A percentile compares a stretch with the other conserved stretches of the same genome.
phyloP scores from a whole-genome alignment of 2,888 invertebrate species.

The Trachelus tabidus region DNA sequence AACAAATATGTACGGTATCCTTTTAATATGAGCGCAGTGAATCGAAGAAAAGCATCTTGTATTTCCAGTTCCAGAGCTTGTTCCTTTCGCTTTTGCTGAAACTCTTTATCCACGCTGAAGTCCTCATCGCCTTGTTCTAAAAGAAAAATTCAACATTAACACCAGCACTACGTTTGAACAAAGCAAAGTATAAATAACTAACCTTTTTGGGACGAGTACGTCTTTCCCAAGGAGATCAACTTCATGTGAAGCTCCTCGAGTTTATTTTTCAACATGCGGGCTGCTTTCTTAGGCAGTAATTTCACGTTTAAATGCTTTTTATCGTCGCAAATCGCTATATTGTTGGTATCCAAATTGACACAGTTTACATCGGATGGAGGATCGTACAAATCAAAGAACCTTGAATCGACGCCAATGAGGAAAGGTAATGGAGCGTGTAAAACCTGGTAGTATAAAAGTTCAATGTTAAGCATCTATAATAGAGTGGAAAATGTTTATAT shows the following conservation, averaged over 20 bases:
- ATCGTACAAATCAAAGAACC: conserved; percentile 97
- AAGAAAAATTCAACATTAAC: conserved; percentile 5
- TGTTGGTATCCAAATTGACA: conserved; percentile 97
- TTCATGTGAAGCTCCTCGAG: conserved; percentile 80
- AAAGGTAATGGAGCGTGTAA: conserved; percentile 97
- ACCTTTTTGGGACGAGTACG: conserved; percentile 53
- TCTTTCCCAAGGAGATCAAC: conserved; percentile 56
- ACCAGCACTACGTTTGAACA: not conserved
- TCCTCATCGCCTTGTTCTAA: conserved; percentile 55
- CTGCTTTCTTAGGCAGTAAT: conserved; percentile 87
- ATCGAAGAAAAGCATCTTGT: conserved; percentile 96
- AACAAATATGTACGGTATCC: conserved; percentile 89
- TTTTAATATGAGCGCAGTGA: conserved; percentile 92
- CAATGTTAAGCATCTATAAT: not conserved
- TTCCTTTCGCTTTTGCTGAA: conserved; percentile 68
- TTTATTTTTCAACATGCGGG: conserved; percentile 81
- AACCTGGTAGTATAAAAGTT: conserved; percentile 72
- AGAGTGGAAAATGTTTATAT: not conserved
- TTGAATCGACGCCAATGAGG: conserved; percentile 95
- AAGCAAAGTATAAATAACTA: not conserved
- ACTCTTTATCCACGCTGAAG: conserved; percentile 59
- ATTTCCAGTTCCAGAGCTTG: conserved; percentile 92
- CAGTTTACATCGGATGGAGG: conserved; percentile 97
- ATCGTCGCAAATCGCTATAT: conserved; percentile 92
- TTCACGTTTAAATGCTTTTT: conserved; percentile 85